phyloP scores from a whole-genome alignment of 2,113 vertebrate genomes.

The Megaceryle torquata region DNA sequence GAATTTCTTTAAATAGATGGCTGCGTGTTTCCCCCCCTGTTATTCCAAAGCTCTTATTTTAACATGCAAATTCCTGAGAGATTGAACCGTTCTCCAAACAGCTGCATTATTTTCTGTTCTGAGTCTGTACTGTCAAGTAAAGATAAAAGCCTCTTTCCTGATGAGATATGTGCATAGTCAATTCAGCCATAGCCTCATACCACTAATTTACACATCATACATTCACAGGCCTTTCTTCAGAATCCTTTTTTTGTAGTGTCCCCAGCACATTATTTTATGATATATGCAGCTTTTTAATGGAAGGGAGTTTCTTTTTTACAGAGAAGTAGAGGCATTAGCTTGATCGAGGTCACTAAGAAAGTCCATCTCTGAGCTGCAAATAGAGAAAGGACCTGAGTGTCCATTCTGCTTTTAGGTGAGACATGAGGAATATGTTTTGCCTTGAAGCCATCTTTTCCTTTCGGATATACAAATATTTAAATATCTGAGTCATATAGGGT shows the following conservation, averaged over 20 bases:
- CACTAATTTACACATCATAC: background rate
- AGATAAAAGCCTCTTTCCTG: background rate
- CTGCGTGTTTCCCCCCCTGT: background rate
- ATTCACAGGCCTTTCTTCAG: background rate
- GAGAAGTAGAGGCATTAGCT: background rate
- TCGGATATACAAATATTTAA: background rate
- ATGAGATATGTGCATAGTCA: background rate
- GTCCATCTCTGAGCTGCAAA: background rate
- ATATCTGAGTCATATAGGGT: background rate
- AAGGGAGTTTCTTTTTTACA: background rate
- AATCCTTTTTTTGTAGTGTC: background rate
- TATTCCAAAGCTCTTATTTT: background rate
- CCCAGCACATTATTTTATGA: background rate
- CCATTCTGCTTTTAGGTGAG: background rate
- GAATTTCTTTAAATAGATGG: background rate
- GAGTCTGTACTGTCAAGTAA: background rate
- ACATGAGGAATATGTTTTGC: background rate
- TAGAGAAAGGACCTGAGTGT: background rate
- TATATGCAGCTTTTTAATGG: background rate
- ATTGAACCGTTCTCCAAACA: background rate
- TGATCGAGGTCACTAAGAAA: constrained; percentile 51
- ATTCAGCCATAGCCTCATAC: background rate
- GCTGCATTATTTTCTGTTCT: background rate
- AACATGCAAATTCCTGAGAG: background rate
- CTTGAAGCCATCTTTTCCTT: background rate